These are phyloP conservation scores for Pempheris klunzingeri DNA, from an alignment of 2,797 vertebrate genomes.

Conservation along the genomic window DNA sequence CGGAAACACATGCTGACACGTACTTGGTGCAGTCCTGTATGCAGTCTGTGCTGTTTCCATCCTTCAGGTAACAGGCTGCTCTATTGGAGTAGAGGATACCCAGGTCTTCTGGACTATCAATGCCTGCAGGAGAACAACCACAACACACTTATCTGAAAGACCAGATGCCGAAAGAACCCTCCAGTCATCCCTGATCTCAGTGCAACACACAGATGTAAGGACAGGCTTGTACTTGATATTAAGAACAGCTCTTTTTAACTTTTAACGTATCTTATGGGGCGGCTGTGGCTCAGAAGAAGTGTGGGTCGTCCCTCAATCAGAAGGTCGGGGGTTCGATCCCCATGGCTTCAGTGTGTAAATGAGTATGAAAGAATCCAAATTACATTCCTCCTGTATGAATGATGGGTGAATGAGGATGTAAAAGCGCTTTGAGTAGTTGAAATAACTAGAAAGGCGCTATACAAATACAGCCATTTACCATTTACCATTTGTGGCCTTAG, in stretches of 20 bases:
- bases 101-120: slow-evolving; percentile 89
- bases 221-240: not conserved
- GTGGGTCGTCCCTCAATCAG: no score
- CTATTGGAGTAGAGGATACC: slow-evolving; percentile 95
- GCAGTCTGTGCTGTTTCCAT: slow-evolving; percentile 93
- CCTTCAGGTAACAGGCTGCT: slow-evolving; percentile 96
- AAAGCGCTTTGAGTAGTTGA: no score
- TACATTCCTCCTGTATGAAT: no score
- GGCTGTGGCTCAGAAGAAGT: no score
- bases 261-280: no score
- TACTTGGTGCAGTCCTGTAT: slow-evolving; percentile 96
- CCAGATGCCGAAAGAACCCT: slow-evolving; percentile 5
- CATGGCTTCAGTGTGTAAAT: no score
- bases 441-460: no score
- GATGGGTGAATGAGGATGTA: no score
- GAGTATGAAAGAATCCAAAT: no score
- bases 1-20: slow-evolving; percentile 27
- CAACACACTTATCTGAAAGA: slow-evolving; percentile 34
- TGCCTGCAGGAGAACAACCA: slow-evolving; percentile 80
- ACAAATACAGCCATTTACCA: no score
- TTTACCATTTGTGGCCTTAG: slow-evolving; percentile 12
- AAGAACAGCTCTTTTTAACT: not conserved
- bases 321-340: no score
- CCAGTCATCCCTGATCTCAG: slow-evolving; percentile 25
- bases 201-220: not conserved